These are phyloP conservation scores for Rotaria magnacalcarata DNA, from an alignment of 2,888 invertebrate genomes.

Conservation along the genomic window DNA sequence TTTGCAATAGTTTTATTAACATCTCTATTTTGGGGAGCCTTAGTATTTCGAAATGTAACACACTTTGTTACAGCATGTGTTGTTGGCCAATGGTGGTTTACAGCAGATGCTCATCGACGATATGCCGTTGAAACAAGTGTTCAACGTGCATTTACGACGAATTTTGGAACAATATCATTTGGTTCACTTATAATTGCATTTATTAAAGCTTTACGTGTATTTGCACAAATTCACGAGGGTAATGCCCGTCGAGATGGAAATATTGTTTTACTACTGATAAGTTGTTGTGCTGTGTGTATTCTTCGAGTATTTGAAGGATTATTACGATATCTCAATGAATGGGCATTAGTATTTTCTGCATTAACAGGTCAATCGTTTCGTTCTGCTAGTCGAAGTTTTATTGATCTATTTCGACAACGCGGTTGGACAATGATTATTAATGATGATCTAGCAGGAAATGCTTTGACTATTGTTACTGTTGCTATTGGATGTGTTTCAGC, in stretches of 20 bases:
- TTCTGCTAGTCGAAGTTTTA: not conserved
- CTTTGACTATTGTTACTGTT: not conserved
- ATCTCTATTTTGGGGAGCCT: constrained; percentile 18
- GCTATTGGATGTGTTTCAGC: constrained; percentile 19
- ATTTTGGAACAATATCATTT: constrained; percentile 16
- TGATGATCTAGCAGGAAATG: constrained; percentile 25
- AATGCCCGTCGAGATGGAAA: not conserved
- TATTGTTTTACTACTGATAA: not conserved
- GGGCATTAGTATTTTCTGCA: constrained; percentile 7
- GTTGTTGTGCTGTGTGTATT: not conserved
- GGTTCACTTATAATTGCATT: constrained; percentile 9
- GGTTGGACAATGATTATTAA: constrained; percentile 29
- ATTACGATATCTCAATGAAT: constrained; percentile 5
- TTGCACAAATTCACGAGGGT: not conserved
- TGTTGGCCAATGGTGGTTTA: constrained; percentile 34
- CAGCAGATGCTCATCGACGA: not conserved
- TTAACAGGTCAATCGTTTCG: constrained; percentile 16
- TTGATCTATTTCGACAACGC: constrained; percentile 16
- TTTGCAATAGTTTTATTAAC: not conserved
- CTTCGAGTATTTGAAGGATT: constrained; percentile 31
- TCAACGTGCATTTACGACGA: constrained; percentile 29
- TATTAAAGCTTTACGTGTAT: constrained; percentile 13
- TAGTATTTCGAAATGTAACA: not conserved
- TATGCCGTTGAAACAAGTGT: not conserved
- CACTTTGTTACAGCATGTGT: constrained; percentile 33